Percentiles rank a stretch among this genome's conserved stretches.
These are phyloP conservation scores for Cyprinodon tularosa DNA, from an alignment of 2,113 vertebrate species.

Conservation along the genomic window DNA sequence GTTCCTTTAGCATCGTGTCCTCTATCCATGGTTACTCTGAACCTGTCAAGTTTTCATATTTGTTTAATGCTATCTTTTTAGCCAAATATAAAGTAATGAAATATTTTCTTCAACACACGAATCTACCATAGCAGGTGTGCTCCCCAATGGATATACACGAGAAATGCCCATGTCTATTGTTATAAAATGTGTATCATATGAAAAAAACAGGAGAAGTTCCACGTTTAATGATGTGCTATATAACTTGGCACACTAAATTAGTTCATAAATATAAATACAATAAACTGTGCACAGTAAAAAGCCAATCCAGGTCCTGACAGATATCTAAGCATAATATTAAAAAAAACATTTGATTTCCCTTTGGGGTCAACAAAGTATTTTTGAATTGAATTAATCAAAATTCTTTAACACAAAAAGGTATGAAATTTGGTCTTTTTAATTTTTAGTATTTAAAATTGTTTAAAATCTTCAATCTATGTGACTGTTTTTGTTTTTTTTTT, in stretches of 20 bases:
- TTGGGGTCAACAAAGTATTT: no score
- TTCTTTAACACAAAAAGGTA: background rate
- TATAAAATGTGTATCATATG: background rate
- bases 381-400: background rate
- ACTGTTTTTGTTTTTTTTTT: background rate
- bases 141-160: background rate
- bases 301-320: background rate
- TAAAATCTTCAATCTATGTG: background rate
- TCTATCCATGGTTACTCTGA: background rate
- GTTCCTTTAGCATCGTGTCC: slow-evolving; percentile 4
- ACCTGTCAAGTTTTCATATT: background rate
- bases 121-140: background rate
- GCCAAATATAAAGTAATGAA: background rate
- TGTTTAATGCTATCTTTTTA: background rate
- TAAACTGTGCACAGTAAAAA: background rate
- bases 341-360: no score
- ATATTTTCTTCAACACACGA: background rate
- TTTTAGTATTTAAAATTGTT: background rate
- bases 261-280: background rate
- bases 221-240: background rate
- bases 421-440: background rate
- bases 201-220: background rate
- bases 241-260: background rate
- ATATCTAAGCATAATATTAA: background rate
- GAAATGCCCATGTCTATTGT: background rate